Evolutionary conservation across 1,140 invertebrate genomes (phyloP), one percentile per base, ranked within the genome.

Genomic region (Zophobas morio): DNA sequence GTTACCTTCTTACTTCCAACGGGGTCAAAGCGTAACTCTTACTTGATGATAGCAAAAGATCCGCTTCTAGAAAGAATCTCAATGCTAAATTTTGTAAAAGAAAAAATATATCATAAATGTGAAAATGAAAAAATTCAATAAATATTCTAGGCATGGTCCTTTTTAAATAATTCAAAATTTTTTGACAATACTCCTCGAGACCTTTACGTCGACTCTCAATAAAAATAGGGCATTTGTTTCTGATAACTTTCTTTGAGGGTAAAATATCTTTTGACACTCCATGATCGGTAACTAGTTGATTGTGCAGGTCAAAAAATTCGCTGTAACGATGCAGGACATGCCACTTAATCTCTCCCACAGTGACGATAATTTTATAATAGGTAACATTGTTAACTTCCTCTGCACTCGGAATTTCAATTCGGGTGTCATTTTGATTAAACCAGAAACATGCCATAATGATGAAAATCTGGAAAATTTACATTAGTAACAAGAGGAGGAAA

Each of bases 301-400:
- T 94, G 84, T 98, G 94, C 2, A 98, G 88, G 51, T 95, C 94
- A 70, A 92, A 91, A 87, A 98, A 98, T 81, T 97, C 95, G 84
- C 91, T 96, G 86, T 97, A 98, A 63, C 96, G 90, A 84, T 96
- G 93, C 80, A 90, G 91, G 0, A 98, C 92, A 51, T 88, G 91
- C 96, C 96, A 98, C 56, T 91, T 89, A 78, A 94, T 89, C 53
- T 90, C 86, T 0, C 91, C 92, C 20, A 97, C 87, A 57, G 86
- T 89, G 37, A 95, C 88, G 80, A 90, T 87, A 40, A 96, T 92
- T 51, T 89, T 87, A 83, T 95, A 96, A 82, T 88, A 92, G 1
- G 89, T 92, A n/a, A 92, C 86, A 73, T 88, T 89, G 46, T 91
- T 88, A 6, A 87, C 85, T 66, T 88, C 88, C 74, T 89, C 87